Base-by-base conservation (phyloP, 2,113 vertebrate species). In the Ornithorhynchus anatinus region DNA sequence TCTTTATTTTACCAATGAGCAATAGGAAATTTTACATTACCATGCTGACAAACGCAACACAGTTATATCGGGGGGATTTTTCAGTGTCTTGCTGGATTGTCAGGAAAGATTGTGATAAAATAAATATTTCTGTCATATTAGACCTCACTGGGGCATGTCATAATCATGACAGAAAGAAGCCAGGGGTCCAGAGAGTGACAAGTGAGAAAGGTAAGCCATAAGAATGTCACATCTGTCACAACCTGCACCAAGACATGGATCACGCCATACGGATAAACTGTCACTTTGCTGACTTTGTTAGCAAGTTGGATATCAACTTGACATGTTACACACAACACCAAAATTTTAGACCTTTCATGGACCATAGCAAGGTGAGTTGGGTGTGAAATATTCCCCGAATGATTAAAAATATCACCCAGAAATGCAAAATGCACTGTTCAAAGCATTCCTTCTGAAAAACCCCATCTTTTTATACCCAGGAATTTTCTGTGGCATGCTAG, bases 41-140 rank as follows among this genome's bases (percentile, higher is more conserved):
- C 58, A 74, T 77, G 85, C 69, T 80, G 90, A 85, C 70, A 91
- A 85, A 84, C 53, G 48, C 71, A 75, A 85, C 3, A 4, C 39
- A 59, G 63, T 77, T 67, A 81, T 57, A 82, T 80, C 58, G 68
- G 78, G 86, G 68, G 75, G 85, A 81, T 80, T 79, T 79, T 83
- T 72, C 70, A 85, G 66, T 68, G 58, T 80, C 78, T 84, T 66
- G 70, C 87, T 87, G 81, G 80, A 82, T 51, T 89, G 87, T 86
- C 84, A 89, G 81, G 80, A 69, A 69, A 82, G 67, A 84, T 77
- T 8, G 47, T 17, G 50, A 44, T 27, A 85, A 68, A 86, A 78
- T 77, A 91, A 93, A 92, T 75, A 80, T 39, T 79, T 77, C 88
- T 90, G 92, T 94, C 94, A 92, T 77, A 87, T 89, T 88, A 75